Base-by-base conservation (phyloP, 2,113 vertebrate species). In the Sturnira hondurensis region DNA sequence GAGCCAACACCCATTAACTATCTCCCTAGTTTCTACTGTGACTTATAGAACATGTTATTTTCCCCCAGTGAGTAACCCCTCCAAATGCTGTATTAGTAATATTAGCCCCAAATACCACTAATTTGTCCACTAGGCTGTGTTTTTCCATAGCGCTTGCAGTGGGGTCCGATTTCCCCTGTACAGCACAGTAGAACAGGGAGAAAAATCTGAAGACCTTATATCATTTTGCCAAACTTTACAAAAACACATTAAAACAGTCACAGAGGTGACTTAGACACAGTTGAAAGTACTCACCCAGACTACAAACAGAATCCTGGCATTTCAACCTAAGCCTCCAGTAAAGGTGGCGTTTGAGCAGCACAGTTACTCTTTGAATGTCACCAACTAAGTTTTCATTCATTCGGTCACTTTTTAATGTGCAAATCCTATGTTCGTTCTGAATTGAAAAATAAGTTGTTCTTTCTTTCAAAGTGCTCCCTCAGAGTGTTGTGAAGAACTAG, bases 1-100 rank as follows among this genome's bases (percentile, higher is more conserved):
- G 71, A 98, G 98, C 97, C 98, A 98, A 98, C 98, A 98, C 97
- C 98, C 98, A 97, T 98, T 98, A 98, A 98, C 98, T 98, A 98
- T 98, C 98, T 98, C 97, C 97, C 97, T 98, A 96, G 98, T 98
- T 98, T 98, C 98, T 98, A 96, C 96, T 93, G 93, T 97, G 98
- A 97, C 98, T 98, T 98, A 89, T 20, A 97, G 97, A 99, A 98
- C 98, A 91, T 98, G 98, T 96, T 98, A 98, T 98, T 98, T 98
- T 98, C 97, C 96, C 98, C 98, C 95, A 97, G 97, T 90, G 97
- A 98, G 97, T 96, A 98, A 93, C 97, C 96, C 96, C 98, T 98
- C 98, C 95, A 97, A 98, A 98, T 98, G 97, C 2, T 98, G 98
- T 98, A 98, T 98, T 98, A 98, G 98, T 98, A 98, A 98, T 98